A percentile compares a stretch with the other conserved stretches of the same genome.
Conservation (phyloP, 2,888 invertebrate species). For the Panopea generosa region DNA sequence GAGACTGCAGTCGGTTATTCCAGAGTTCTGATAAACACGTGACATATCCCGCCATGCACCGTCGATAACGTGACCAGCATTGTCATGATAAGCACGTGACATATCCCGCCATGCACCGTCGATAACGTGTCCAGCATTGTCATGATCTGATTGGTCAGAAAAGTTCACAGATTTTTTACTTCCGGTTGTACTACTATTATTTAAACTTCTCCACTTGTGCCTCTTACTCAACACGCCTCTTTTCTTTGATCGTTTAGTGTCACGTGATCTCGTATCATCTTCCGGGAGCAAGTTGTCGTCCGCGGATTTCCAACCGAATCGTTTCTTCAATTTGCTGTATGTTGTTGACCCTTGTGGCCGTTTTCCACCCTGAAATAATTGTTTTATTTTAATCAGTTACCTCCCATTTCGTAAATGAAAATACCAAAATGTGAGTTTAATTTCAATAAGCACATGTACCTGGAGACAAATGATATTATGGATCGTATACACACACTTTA, state of each 20-base stretch:
- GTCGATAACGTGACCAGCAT: constrained; percentile 39
- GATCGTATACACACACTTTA: too few relatives aligned
- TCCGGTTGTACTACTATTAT: neutral
- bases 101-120: neutral
- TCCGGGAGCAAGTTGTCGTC: constrained; percentile 59
- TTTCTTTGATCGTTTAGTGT: constrained; percentile 68
- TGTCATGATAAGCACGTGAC: constrained; percentile 5
- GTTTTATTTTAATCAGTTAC: too few relatives aligned
- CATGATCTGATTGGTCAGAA: constrained; percentile 42
- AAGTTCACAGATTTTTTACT: constrained; percentile 43
- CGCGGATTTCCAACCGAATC: constrained; percentile 55
- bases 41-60: constrained; percentile 4
- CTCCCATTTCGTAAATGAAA: too few relatives aligned
- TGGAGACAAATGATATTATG: too few relatives aligned
- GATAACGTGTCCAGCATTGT: constrained; percentile 34
- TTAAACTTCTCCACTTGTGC: constrained; percentile 55
- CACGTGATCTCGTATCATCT: constrained; percentile 64
- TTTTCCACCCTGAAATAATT: constrained; percentile 54
- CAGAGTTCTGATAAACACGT: constrained; percentile 5
- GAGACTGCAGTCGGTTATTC: constrained; percentile 1
- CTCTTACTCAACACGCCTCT: constrained; percentile 57
- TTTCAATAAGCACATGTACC: too few relatives aligned
- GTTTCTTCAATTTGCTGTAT: constrained; percentile 66
- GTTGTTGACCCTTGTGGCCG: constrained; percentile 45
- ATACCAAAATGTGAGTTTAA: too few relatives aligned